These are phyloP conservation scores for Tetranychus cinnabarinus DNA, from an alignment of 1,140 invertebrate species.

Conservation along the genomic window DNA sequence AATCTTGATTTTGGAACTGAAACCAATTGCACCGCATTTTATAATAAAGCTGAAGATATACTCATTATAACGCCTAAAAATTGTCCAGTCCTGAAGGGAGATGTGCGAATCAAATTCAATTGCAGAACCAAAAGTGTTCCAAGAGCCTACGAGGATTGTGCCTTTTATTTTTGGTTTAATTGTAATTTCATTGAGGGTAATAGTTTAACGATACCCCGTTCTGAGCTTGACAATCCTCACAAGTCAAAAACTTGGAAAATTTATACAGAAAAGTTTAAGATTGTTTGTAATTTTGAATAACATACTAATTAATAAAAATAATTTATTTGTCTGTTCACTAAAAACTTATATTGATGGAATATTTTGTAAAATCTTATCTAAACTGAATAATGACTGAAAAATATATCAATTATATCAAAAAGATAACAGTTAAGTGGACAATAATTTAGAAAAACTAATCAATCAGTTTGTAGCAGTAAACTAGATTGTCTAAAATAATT, in stretches of 20 bases:
- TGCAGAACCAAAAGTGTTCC: constrained; percentile 23
- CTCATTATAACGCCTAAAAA: constrained; percentile 18
- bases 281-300: constrained; percentile 8
- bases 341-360: too few species aligned
- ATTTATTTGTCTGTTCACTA: too few species aligned
- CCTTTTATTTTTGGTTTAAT: constrained; percentile 33
- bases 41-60: constrained; percentile 19
- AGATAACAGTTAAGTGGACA: too few species aligned
- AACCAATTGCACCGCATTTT: constrained; percentile 12
- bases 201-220: constrained; percentile 21
- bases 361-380: too few species aligned
- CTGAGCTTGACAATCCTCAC: constrained; percentile 30
- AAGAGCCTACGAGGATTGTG: constrained; percentile 28
- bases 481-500: too few species aligned
- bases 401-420: too few species aligned
- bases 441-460: too few species aligned
- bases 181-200: constrained; percentile 26
- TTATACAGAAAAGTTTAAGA: constrained; percentile 22
- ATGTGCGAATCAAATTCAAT: constrained; percentile 25
- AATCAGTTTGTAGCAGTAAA: too few species aligned
- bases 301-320: too few species aligned
- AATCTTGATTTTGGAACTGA: constrained; percentile 18
- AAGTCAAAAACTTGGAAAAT: constrained; percentile 26
- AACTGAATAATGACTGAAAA: too few species aligned
- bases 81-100: constrained; percentile 21